Evolutionary conservation across 1,140 invertebrate species (phyloP), one percentile per base, ranked within the genome.

Genomic region (Drosophila obscura): DNA sequence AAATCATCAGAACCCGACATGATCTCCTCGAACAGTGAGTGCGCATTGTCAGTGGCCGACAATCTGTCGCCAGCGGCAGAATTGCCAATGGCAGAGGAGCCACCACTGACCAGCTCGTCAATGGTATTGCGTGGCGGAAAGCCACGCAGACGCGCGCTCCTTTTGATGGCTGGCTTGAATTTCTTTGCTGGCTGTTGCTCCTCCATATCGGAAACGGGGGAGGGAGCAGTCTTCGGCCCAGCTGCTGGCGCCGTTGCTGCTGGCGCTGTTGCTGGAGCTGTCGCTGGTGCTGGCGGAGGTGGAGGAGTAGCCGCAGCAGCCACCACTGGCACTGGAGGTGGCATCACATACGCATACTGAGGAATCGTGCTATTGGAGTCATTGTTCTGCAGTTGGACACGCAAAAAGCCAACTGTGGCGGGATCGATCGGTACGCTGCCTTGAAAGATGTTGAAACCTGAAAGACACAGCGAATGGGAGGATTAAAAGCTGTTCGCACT

Each of bases 361-460:
- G 77, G 73, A 53, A 67, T 19, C 0, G 64, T 46, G 7, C 7
- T 28, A 39, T 65, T 74, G 16, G 48, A 51, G 51, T 81, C 69
- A n/a, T 59, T 78, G 11, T 52, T 72, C 0, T 44, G 73, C 56
- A 88, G 26, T 8, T 45, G 55, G 0, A 88, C 53, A n/a, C 63
- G 61, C 2, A 68, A 43, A 4, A 67, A 80, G 5, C 52, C 56
- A 16, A 63, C 43, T 3, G 60, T 28, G 31, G 60, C 59, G 0
- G 80, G 83, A 63, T 88, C 57, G 7, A 77, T 39, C 8, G 84
- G 84, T 26, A 62, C 56, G 13, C 6, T 53, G 41, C 62, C 80
- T 22, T 61, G 64, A 11, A 77, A 83, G 6, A 83, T 59, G 39
- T 88, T 88, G 16, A 89, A 84, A 9, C 62, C 83, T 88, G 35